Evolutionary conservation across 2,888 invertebrate genomes (phyloP).

Genomic region (Cheilosia soror): DNA sequence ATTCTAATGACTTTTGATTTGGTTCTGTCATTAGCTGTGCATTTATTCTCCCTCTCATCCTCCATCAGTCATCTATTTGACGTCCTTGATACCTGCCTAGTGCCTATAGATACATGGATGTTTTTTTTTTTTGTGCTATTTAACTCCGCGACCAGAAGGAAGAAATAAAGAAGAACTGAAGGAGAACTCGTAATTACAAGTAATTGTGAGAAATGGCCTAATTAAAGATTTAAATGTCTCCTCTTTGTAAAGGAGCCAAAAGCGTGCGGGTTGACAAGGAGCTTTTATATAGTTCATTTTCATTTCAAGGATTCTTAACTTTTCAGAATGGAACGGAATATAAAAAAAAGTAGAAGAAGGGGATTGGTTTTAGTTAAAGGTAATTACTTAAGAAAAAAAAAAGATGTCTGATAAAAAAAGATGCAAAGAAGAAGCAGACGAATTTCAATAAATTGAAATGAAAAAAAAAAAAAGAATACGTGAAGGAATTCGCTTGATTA

Average conservation of each 20-base stretch:
- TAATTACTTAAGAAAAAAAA: slow-evolving; percentile 63
- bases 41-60: slow-evolving; percentile 3
- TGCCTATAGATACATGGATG: not conserved
- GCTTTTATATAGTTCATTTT: slow-evolving; percentile 72
- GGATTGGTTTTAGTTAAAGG: slow-evolving; percentile 69
- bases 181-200: slow-evolving; percentile 71
- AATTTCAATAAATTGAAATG: slow-evolving; percentile 60
- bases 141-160: slow-evolving; percentile 17
- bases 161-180: slow-evolving; percentile 27
- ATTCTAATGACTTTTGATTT: slow-evolving; percentile 74
- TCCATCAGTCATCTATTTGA: slow-evolving; percentile 1
- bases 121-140: not conserved
- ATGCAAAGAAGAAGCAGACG: slow-evolving; percentile 24
- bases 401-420: slow-evolving; percentile 30
- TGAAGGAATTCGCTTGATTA: slow-evolving; percentile 68
- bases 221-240: slow-evolving; percentile 73
- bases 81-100: slow-evolving; percentile 68
- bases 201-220: slow-evolving; percentile 74
- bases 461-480: slow-evolving; percentile 43
- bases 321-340: slow-evolving; percentile 30
- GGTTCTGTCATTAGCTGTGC: slow-evolving; percentile 58
- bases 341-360: slow-evolving; percentile 17
- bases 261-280: slow-evolving; percentile 54
- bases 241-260: slow-evolving; percentile 23
- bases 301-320: slow-evolving; percentile 72